Evolutionary conservation across 2,113 vertebrate genomes (phyloP), one percentile per base, ranked within the genome.

Genomic region (Sebastes schlegelii): DNA sequence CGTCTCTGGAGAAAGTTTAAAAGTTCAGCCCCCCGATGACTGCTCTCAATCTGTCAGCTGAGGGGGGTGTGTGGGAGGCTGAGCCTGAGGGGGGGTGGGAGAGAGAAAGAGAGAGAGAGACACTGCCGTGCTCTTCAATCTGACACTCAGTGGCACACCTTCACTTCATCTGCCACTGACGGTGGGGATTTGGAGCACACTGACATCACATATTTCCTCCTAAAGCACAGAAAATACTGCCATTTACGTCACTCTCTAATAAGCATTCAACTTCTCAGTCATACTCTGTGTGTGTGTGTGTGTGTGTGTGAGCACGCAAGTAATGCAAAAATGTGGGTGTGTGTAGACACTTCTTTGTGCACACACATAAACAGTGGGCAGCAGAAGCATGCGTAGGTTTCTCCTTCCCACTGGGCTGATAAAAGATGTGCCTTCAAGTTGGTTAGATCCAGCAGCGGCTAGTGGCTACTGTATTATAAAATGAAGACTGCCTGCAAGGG

Each of bases 11-110:
- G 88, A 46, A 34, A 84, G 91, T 92, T 93, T 92, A 90, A 93
- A 93, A 91, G 93, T 93, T 94, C 91, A 92, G 76, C 88, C 88
- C 91, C 89, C 93, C 23, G 72, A 85, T 92, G 92, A 91, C 87
- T 93, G 93, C 90, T 94, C 94, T 94, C 92, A 94, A 94, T 94
- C 92, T 94, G 94, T 93, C 94, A 94, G 87, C 87, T 87, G 83
- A 86, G 65, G 77, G 84, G 86, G 63, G 77, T 71, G 68, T 83
- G 90, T 83, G 88, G 83, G 90, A 87, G 89, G 87, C 77, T 81
- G 83, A 83, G 91, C 92, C 82, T 65, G 83, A 81, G 84, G 90
- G 84, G 74, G 77, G 69, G 72, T 34, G 45, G 60, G 74, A 17
- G 65, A 64, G 63, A 60, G 67, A 13, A 61, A 46, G 42, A 57